A percentile compares a stretch with the other conserved stretches of the same genome.
These are phyloP conservation scores for Caprella mutica DNA, from an alignment of 2,888 invertebrate genomes.

Conservation along the genomic window DNA sequence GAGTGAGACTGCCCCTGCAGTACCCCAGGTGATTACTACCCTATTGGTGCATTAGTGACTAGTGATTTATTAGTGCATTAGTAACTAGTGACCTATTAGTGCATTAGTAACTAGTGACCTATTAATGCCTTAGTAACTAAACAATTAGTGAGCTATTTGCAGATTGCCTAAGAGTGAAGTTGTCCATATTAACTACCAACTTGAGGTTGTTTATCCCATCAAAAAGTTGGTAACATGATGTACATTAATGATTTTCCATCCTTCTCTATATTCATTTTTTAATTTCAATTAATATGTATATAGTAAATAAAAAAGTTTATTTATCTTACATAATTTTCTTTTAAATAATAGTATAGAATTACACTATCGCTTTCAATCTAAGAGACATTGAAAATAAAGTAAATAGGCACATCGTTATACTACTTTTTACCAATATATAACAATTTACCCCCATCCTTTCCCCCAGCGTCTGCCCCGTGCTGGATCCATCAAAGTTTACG, in stretches of 20 bases:
- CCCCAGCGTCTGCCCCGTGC: constrained; percentile 53
- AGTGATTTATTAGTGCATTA: too few relatives aligned
- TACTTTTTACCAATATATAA: background rate
- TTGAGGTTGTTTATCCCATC: too few relatives aligned
- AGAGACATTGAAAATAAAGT: background rate
- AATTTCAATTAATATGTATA: background rate
- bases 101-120: too few relatives aligned
- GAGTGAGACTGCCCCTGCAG: constrained; percentile 21
- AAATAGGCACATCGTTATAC: background rate
- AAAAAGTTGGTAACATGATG: too few relatives aligned
- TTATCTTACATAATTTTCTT: background rate
- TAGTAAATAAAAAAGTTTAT: background rate
- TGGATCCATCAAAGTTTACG: constrained; percentile 58
- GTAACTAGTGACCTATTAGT: too few relatives aligned
- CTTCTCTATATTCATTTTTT: background rate
- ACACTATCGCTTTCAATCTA: background rate
- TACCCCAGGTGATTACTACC: constrained; percentile 20
- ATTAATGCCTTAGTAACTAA: too few relatives aligned
- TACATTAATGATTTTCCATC: too few relatives aligned
- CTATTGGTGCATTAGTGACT: too few relatives aligned
- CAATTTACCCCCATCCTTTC: background rate
- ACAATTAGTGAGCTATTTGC: too few relatives aligned
- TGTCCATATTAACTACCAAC: too few relatives aligned
- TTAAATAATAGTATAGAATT: background rate
- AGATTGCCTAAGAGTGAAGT: too few relatives aligned